A percentile compares a stretch with the other conserved stretches of the same genome.
These are phyloP conservation scores for Rapana venosa DNA, from an alignment of 2,888 invertebrate genomes.

Conservation along the genomic window DNA sequence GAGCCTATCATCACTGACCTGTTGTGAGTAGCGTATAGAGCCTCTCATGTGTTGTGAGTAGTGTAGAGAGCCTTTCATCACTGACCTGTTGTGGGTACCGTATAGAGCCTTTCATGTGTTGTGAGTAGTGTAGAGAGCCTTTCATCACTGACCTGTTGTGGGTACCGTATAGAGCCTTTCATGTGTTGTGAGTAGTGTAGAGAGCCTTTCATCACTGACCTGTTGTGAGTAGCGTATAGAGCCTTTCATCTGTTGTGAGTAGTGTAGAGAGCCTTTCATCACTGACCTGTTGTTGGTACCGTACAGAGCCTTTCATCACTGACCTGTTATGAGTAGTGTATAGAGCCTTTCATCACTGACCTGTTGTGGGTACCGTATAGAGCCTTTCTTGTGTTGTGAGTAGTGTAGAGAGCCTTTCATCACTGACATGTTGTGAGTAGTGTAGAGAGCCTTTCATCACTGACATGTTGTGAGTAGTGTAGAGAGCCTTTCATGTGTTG, in stretches of 20 bases:
- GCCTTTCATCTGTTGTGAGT: slow-evolving; percentile 24
- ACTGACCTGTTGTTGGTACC: not conserved
- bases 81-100: slow-evolving; percentile 3
- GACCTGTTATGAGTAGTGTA: too few relatives aligned
- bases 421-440: too few relatives aligned
- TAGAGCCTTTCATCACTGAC: not conserved
- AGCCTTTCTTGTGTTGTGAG: not conserved
- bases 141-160: too few relatives aligned
- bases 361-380: not conserved
- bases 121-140: not conserved
- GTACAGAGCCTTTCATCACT: not conserved
- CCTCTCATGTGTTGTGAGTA: too few relatives aligned
- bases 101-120: too few relatives aligned
- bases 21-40: too few relatives aligned
- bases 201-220: slow-evolving; percentile 5
- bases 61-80: slow-evolving; percentile 35
- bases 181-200: too few relatives aligned
- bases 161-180: not conserved
- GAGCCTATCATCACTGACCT: too few relatives aligned
- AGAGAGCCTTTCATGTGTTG: too few relatives aligned
- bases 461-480: too few relatives aligned
- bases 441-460: too few relatives aligned
- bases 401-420: too few relatives aligned
- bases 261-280: not conserved
- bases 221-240: not conserved